Evolutionary conservation across 2,113 vertebrate genomes (phyloP), one percentile per base, ranked within the genome.

Genomic region (Gambusia affinis): DNA sequence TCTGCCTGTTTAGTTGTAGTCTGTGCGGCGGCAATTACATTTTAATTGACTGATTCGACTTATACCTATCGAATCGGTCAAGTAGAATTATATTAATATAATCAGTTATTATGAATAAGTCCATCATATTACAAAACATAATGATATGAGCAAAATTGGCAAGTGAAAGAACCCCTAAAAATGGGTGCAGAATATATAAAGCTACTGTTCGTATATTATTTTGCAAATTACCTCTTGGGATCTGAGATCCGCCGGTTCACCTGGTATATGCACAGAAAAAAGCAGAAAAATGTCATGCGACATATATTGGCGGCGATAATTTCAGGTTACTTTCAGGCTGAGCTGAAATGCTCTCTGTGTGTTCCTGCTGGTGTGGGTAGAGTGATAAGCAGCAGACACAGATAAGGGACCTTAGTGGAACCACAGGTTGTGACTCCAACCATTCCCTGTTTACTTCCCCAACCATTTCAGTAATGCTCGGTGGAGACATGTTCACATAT

Each of bases 361-460:
- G 75, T 88, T 74, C 82, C 71, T 84, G 80, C 84, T 72, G 84
- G 73, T 88, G 79, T 87, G 79, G 31, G 75, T 39, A 79, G 82
- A 79, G 84, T 86, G 88, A 94, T 92, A 92, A 94, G 93, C 60
- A 82, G 78, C 80, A 80, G 79, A 72, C 74, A 72, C 72, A 78
- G 91, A 93, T 91, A 93, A 92, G 85, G 73, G 75, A 91, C 85
- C 83, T 74, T 66, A 79, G 64, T 61, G 3, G 74, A 88, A 35
- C 89, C 79, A 61, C 76, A 73, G 86, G 87, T 86, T 81, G 84
- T 79, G 76, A 76, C 81, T 85, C 81, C 82, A 71, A 65, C 37
- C 30, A 69, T 77, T 81, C 72, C 76, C 72, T 79, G 69, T 81
- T 75, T 67, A 75, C 79, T 85, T 89, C 14, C 60, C 33, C 66